phyloP scores from a whole-genome alignment of 2,797 vertebrate species.

The Morelia viridis region DNA sequence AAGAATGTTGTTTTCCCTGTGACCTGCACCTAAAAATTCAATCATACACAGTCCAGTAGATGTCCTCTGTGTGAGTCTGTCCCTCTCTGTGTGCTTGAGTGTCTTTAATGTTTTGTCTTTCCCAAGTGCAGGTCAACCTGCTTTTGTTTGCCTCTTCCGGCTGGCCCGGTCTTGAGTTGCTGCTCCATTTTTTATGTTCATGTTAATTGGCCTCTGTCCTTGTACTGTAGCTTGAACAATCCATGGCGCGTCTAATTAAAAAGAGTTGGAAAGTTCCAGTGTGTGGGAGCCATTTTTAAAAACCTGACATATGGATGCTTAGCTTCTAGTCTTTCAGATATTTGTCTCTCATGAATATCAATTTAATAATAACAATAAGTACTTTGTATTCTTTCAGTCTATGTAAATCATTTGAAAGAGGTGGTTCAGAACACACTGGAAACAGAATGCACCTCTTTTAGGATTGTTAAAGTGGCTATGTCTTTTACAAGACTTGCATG shows the following conservation, averaged over 20 bases:
- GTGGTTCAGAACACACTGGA: background rate
- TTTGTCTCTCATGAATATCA: background rate
- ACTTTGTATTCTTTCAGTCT: background rate
- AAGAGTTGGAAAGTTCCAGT: constrained; percentile 2
- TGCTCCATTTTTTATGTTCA: constrained; percentile 11
- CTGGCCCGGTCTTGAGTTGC: background rate
- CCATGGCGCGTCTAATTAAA: constrained; percentile 50
- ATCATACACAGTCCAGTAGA: background rate
- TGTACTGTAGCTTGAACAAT: constrained; percentile 35
- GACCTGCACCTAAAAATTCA: background rate
- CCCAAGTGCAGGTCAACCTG: background rate
- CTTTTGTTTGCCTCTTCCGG: background rate
- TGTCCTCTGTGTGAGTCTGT: background rate
- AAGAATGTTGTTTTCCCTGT: background rate
- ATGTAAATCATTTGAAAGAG: background rate
- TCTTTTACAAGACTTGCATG: background rate
- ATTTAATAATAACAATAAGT: background rate
- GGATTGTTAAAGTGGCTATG: background rate
- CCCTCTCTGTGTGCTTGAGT: constrained; percentile 6
- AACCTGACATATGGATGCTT: background rate
- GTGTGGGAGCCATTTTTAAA: constrained; percentile 1
- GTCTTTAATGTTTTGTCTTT: constrained; percentile 8
- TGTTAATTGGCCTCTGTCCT: constrained; percentile 24
- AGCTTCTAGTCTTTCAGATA: background rate
- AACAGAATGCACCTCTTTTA: background rate